Conservation (phyloP, 2,888 invertebrate species). For the Ophraella communa region DNA sequence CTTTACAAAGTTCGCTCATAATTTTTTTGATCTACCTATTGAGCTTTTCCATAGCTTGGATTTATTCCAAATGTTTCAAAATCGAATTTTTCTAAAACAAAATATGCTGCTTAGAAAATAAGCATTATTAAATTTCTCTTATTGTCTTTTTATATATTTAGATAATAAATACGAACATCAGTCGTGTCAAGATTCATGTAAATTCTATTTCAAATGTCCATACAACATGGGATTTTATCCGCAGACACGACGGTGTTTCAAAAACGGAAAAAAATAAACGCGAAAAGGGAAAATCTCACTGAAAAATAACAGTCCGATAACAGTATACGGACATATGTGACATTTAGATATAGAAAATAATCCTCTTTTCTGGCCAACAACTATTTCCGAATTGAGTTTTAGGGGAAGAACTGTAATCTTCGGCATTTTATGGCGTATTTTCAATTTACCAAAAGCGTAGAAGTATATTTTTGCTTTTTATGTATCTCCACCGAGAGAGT, state of each 20-base stretch:
- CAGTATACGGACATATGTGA: conserved; percentile 50
- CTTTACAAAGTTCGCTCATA: too few species aligned
- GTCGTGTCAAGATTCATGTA: conserved; percentile 9
- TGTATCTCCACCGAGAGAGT: conserved; percentile 7
- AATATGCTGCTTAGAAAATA: too few species aligned
- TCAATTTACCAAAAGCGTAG: conserved; percentile 28
- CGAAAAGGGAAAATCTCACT: conserved; percentile 22
- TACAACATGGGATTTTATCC: conserved; percentile 23
- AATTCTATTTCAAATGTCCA: conserved; percentile 27
- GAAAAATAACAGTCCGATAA: conserved; percentile 47
- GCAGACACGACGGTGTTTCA: conserved; percentile 15
- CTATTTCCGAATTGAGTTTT: conserved; percentile 45
- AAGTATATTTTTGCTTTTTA: conserved; percentile 20
- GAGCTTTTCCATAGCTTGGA: too few species aligned
- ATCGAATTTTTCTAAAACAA: too few species aligned
- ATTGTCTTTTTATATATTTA: too few species aligned
- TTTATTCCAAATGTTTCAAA: too few species aligned
- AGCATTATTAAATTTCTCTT: too few species aligned
- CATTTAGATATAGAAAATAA: conserved; percentile 57
- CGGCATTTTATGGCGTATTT: conserved; percentile 24
- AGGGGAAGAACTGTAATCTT: conserved; percentile 33
- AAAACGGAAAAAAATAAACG: conserved; percentile 27
- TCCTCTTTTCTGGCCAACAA: conserved; percentile 56
- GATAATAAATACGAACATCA: too few species aligned
- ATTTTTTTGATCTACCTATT: too few species aligned